Evolutionary conservation across 2,888 invertebrate genomes (phyloP).

Genomic region (Drosophila prostipennis): DNA sequence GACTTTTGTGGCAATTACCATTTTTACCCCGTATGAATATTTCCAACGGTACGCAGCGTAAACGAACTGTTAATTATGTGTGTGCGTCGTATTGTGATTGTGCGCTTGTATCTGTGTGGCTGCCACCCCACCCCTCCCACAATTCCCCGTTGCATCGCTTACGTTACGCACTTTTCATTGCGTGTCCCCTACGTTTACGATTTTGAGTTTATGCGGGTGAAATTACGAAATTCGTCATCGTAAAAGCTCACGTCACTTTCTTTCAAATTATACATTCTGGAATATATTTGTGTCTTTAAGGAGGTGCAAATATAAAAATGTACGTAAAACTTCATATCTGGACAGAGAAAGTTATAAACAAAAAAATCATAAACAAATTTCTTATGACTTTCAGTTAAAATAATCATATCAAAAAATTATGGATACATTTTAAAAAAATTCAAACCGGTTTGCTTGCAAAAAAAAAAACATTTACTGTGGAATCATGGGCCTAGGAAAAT

Average conservation of each 20-base stretch:
- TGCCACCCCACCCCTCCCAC: not conserved
- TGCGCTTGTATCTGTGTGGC: slow-evolving; percentile 13
- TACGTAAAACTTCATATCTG: too few species aligned
- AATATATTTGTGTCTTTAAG: too few species aligned
- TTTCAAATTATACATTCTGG: too few species aligned
- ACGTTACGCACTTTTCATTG: slow-evolving; percentile 47
- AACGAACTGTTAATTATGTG: slow-evolving; percentile 75
- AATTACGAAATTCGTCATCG: not conserved
- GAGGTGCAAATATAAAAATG: too few species aligned
- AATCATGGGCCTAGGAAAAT: too few species aligned
- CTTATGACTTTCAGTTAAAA: not conserved
- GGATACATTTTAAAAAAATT: too few species aligned
- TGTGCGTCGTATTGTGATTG: slow-evolving; percentile 21
- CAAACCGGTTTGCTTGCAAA: too few species aligned
- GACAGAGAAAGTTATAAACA: not conserved
- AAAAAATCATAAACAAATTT: too few species aligned
- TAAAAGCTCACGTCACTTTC: not conserved
- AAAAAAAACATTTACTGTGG: too few species aligned
- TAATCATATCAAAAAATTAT: not conserved
- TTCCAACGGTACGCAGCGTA: slow-evolving; percentile 66
- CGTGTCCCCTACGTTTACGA: slow-evolving; percentile 29
- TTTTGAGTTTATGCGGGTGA: slow-evolving; percentile 19
- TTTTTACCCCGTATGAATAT: slow-evolving; percentile 33
- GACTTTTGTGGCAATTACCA: slow-evolving; percentile 53
- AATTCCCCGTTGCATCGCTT: slow-evolving; percentile 30